Percentiles rank a stretch among this genome's conserved stretches.
Evolutionary conservation across 2,888 invertebrate species (phyloP).

Genomic region (Nemurella pictetii): DNA sequence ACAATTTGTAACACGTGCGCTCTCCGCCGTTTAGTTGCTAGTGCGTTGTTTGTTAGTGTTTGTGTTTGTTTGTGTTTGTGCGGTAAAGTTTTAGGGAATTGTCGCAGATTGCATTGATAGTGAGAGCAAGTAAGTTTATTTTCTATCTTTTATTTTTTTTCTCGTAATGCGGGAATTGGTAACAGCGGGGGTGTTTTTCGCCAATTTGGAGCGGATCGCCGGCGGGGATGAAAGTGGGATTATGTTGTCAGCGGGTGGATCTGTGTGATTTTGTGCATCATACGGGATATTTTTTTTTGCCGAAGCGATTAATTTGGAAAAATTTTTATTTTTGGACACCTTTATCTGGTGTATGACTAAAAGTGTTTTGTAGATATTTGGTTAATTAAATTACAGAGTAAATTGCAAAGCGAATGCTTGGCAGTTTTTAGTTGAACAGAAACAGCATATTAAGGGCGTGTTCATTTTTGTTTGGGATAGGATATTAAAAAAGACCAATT

Average conservation of each 20-base stretch:
- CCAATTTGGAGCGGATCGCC: not conserved
- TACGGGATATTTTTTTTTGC: no score
- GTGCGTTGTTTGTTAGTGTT: not conserved
- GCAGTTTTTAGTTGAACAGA: no score
- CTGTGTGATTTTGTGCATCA: no score
- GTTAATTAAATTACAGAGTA: not conserved
- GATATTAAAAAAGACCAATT: not conserved
- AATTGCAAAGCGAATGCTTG: not conserved
- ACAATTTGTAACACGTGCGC: not conserved
- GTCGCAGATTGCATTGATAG: not conserved
- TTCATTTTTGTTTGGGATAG: not conserved
- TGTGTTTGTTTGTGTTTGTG: not conserved
- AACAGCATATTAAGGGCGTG: no score
- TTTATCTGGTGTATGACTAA: no score
- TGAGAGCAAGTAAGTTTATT: not conserved
- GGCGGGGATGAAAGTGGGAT: not conserved
- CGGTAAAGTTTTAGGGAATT: not conserved
- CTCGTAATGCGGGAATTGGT: no score
- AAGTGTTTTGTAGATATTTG: not conserved
- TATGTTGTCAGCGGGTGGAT: not conserved
- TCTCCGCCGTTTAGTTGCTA: no score
- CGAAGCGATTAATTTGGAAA: not conserved
- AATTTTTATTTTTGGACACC: not conserved
- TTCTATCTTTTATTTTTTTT: not conserved
- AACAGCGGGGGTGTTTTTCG: not conserved